phyloP scores from a whole-genome alignment of 2,797 vertebrate species.

The Karalla daura region DNA sequence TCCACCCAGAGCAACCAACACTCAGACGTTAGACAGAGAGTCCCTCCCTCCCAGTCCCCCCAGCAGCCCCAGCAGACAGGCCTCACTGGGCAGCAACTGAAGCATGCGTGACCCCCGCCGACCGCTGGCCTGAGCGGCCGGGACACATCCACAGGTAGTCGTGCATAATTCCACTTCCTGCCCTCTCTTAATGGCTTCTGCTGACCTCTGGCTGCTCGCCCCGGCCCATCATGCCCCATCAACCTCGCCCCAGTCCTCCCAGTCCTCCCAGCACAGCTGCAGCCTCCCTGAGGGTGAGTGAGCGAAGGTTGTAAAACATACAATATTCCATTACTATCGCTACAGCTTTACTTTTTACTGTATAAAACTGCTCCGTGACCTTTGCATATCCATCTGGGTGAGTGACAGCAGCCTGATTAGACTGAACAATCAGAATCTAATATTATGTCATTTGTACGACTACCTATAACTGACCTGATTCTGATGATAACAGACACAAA shows the following conservation, averaged over 20 bases:
- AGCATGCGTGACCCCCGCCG: constrained; percentile 54
- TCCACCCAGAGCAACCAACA: constrained; percentile 56
- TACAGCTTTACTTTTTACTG: neutral
- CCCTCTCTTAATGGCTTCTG: constrained; percentile 52
- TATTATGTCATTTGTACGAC: too few species aligned
- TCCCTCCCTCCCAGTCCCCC: constrained; percentile 2
- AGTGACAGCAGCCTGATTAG: too few species aligned
- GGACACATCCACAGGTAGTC: constrained; percentile 66
- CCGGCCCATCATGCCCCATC: constrained; percentile 49
- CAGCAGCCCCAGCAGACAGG: constrained; percentile 10
- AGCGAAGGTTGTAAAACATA: constrained; percentile 10
- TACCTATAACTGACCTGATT: too few species aligned
- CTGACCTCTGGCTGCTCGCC: constrained; percentile 50
- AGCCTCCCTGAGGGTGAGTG: constrained; percentile 9
- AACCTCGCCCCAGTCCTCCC: constrained; percentile 30
- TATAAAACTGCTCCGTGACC: neutral
- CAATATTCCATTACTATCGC: neutral
- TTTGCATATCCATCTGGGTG: too few species aligned
- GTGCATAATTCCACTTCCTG: constrained; percentile 75
- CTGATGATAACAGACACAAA: too few species aligned
- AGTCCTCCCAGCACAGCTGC: too few species aligned
- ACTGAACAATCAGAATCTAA: too few species aligned
- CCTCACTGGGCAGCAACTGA: constrained; percentile 55
- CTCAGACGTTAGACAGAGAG: neutral
- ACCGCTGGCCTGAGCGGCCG: constrained; percentile 34